Evolutionary conservation across 2,797 vertebrate species (phyloP).

Genomic region (Trematomus bernacchii): DNA sequence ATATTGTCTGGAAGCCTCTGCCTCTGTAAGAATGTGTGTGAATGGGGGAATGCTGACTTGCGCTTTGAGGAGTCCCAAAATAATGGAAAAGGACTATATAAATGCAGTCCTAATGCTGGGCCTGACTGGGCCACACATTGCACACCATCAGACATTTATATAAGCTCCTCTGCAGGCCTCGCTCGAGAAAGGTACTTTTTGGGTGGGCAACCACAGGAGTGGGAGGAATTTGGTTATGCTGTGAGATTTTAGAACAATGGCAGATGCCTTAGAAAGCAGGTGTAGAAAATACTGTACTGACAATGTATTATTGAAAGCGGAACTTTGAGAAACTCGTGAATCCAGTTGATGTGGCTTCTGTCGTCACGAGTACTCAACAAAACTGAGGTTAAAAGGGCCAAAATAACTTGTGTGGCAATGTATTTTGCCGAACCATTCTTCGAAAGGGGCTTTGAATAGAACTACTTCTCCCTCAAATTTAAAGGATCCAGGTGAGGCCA

Average conservation of each 20-base stretch:
- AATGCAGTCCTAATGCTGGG: neutral
- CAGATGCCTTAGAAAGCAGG: conserved; percentile 4
- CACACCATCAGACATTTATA: too few relatives aligned
- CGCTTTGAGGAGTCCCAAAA: too few relatives aligned
- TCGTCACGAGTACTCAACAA: conserved; percentile 1
- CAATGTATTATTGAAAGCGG: neutral
- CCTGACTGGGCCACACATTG: neutral
- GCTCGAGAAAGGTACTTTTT: neutral
- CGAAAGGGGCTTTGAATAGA: neutral
- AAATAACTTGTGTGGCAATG: neutral
- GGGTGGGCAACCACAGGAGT: neutral
- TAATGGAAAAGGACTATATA: too few relatives aligned
- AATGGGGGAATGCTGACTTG: too few relatives aligned
- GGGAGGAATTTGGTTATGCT: too few relatives aligned
- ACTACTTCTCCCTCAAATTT: neutral
- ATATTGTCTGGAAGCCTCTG: too few relatives aligned
- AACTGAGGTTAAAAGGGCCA: neutral
- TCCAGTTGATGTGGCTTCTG: neutral
- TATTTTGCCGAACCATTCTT: neutral
- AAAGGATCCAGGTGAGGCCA: neutral
- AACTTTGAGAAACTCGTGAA: neutral
- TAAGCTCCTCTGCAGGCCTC: neutral
- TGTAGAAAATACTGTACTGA: conserved; percentile 4
- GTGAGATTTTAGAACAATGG: neutral
- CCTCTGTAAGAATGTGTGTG: too few relatives aligned